These are phyloP conservation scores for Ageneiosus marmoratus DNA, from an alignment of 2,113 vertebrate species.

Conservation along the genomic window DNA sequence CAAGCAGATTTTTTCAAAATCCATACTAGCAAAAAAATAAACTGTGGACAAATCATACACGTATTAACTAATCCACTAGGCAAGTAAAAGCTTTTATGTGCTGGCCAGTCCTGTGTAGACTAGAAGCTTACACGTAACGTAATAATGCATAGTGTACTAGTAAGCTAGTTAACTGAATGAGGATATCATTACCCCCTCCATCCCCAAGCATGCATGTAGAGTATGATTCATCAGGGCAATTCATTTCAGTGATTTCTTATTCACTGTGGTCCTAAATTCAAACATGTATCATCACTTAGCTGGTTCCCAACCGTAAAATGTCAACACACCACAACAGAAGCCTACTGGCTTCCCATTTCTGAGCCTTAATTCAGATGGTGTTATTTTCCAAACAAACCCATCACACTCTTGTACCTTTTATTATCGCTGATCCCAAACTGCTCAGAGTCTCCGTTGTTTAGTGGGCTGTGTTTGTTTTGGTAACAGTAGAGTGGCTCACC, in stretches of 20 bases:
- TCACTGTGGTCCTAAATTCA: neutral
- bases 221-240: neutral
- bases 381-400: constrained; percentile 1
- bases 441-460: constrained; percentile 25
- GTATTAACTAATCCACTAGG: neutral
- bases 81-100: neutral
- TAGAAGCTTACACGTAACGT: neutral
- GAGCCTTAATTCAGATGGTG: neutral
- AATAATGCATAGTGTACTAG: neutral
- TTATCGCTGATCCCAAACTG: constrained; percentile 15
- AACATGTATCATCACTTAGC: too few species aligned
- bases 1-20: neutral
- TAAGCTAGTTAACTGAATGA: neutral
- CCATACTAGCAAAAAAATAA: too few species aligned
- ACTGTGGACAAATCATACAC: neutral
- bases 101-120: too few species aligned
- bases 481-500: constrained; percentile 38
- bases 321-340: neutral
- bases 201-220: neutral
- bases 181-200: neutral
- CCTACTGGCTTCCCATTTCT: neutral
- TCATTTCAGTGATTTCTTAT: neutral
- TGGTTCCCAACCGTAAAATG: neutral
- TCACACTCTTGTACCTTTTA: constrained; percentile 7
- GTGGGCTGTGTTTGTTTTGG: constrained; percentile 39